Evolutionary conservation across 2,113 vertebrate species (phyloP).

Genomic region (Urocolius indicus): DNA sequence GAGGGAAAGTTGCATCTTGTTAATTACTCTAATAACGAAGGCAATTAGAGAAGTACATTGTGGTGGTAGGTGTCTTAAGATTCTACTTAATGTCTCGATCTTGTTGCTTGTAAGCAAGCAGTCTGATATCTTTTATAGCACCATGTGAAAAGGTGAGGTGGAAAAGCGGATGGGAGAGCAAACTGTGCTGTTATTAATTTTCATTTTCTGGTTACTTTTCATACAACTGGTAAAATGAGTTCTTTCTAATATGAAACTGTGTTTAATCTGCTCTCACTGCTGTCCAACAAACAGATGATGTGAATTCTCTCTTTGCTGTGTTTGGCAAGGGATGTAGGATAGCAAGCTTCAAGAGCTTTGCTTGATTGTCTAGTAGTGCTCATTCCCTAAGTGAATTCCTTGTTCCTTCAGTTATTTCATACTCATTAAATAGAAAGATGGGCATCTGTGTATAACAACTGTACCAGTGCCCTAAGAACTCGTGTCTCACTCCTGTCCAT

Average conservation of each 20-base stretch:
- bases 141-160: not conserved
- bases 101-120: constrained; percentile 24
- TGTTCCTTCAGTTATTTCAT: not conserved
- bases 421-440: not conserved
- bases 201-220: not conserved
- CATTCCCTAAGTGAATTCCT: not conserved
- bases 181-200: not conserved
- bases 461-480: not conserved
- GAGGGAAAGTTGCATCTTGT: not conserved
- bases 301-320: not conserved
- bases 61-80: constrained; percentile 40
- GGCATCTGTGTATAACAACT: not conserved
- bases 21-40: constrained; percentile 52
- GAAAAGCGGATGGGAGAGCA: not conserved
- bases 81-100: constrained; percentile 28
- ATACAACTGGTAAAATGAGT: not conserved
- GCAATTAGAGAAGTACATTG: constrained; percentile 41
- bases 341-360: not conserved
- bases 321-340: not conserved
- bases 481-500: not conserved
- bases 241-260: not conserved
- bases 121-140: not conserved
- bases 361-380: not conserved
- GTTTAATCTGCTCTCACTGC: not conserved
- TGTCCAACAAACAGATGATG: not conserved